A percentile compares a stretch with the other conserved stretches of the same genome.
Evolutionary conservation across 2,113 vertebrate genomes (phyloP).

Genomic region (Casuarius casuarius): DNA sequence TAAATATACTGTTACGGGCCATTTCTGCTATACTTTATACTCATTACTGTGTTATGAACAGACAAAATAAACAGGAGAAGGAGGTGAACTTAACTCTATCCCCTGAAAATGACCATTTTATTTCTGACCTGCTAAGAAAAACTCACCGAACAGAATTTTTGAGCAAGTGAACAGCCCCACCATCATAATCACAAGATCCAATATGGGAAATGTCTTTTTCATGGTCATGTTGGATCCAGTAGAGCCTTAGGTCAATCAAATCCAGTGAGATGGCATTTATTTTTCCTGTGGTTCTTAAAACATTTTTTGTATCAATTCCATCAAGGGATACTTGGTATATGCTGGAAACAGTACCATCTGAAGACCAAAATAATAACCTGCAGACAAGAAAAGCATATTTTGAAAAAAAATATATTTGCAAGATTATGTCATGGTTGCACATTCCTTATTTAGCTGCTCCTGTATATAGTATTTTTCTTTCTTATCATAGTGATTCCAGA

Average conservation of each 20-base stretch:
- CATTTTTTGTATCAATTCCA: slow-evolving; percentile 59
- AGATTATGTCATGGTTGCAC: not conserved
- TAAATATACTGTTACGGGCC: not conserved
- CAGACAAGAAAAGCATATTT: not conserved
- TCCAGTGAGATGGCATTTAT: slow-evolving; percentile 81
- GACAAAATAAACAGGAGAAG: not conserved
- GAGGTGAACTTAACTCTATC: not conserved
- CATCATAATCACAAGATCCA: slow-evolving; percentile 86
- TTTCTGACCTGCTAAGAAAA: not conserved
- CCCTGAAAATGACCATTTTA: not conserved
- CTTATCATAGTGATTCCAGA: not conserved
- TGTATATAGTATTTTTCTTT: not conserved
- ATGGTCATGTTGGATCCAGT: slow-evolving; percentile 83
- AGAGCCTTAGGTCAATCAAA: slow-evolving; percentile 78
- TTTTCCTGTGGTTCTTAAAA: slow-evolving; percentile 76
- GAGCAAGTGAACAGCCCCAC: slow-evolving; percentile 75
- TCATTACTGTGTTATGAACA: not conserved
- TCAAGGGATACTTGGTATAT: slow-evolving; percentile 78
- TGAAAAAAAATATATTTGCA: not conserved
- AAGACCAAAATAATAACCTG: slow-evolving; percentile 92
- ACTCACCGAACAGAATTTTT: slow-evolving; percentile 79
- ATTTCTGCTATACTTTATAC: not conserved
- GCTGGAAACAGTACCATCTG: slow-evolving; percentile 74
- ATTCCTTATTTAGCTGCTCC: not conserved
- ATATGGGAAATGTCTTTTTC: slow-evolving; percentile 67